A percentile compares a stretch with the other conserved stretches of the same genome.
These are phyloP conservation scores for Dermolepida albohirtum DNA, from an alignment of 2,888 invertebrate genomes.

Conservation along the genomic window DNA sequence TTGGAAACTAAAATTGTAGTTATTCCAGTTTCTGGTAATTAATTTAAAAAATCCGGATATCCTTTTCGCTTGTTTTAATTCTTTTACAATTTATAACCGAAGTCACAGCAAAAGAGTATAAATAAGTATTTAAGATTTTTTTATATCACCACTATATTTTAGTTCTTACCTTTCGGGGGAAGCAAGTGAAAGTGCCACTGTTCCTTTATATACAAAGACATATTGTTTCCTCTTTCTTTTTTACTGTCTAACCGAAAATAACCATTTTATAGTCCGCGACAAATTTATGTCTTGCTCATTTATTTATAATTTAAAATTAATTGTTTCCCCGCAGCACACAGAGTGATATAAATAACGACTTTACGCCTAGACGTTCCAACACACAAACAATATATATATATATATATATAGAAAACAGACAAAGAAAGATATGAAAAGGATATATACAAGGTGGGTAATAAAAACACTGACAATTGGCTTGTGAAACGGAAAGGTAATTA, in stretches of 20 bases:
- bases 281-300: constrained; percentile 31
- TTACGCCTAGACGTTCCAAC: constrained; percentile 20
- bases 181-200: too few species aligned
- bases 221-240: constrained; percentile 13
- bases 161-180: too few species aligned
- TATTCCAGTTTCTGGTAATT: too few species aligned
- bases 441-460: constrained; percentile 20
- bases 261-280: constrained; percentile 26
- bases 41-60: too few species aligned
- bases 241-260: constrained; percentile 9
- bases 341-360: constrained; percentile 27
- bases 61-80: too few species aligned
- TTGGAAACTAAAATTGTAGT: too few species aligned
- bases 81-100: too few species aligned
- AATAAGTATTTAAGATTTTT: too few species aligned
- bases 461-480: constrained; percentile 34
- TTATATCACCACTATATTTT: too few species aligned
- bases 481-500: constrained; percentile 34
- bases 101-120: too few species aligned
- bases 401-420: background rate
- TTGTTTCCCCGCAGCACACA: constrained; percentile 24
- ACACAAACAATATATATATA: background rate
- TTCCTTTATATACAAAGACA: constrained; percentile 12
- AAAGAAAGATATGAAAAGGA: background rate
- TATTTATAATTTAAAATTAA: constrained; percentile 36